Evolutionary conservation across 2,797 vertebrate genomes (phyloP).

Genomic region (Caiman crocodilus): DNA sequence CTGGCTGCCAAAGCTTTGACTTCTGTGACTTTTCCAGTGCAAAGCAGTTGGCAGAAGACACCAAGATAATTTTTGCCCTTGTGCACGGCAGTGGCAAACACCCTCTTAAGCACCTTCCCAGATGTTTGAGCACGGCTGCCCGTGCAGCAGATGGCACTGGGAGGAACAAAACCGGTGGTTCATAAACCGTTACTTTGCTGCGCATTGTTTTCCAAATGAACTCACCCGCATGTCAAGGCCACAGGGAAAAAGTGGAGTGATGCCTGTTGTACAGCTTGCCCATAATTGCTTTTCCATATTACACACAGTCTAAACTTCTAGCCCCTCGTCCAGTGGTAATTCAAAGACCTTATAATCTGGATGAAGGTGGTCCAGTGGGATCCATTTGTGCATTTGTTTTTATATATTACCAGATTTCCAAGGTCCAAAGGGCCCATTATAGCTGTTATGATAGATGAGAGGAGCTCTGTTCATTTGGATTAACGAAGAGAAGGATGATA

Average conservation of each 20-base stretch:
- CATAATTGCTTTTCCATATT: neutral
- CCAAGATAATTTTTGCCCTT: neutral
- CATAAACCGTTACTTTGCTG: neutral
- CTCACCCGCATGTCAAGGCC: rapidly evolving
- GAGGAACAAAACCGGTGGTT: neutral
- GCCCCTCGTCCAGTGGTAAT: rapidly evolving
- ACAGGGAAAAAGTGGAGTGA: rapidly evolving
- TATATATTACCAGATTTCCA: neutral
- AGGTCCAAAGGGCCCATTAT: neutral
- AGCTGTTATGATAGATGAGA: neutral
- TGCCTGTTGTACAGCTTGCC: neutral
- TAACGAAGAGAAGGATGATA: neutral
- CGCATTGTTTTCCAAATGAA: neutral
- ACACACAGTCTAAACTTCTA: rapidly evolving
- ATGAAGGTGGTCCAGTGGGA: rapidly evolving
- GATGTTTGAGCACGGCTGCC: neutral
- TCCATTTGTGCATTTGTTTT: neutral
- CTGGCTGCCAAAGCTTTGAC: neutral
- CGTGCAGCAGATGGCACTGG: rapidly evolving
- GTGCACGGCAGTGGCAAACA: too few relatives aligned
- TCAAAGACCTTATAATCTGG: rapidly evolving
- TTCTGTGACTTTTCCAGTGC: neutral
- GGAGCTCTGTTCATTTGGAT: neutral
- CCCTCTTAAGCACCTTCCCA: neutral
- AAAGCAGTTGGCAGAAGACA: neutral